Base-by-base conservation (phyloP, 2,113 vertebrate genomes). In the Pomatostomus ruficeps region DNA sequence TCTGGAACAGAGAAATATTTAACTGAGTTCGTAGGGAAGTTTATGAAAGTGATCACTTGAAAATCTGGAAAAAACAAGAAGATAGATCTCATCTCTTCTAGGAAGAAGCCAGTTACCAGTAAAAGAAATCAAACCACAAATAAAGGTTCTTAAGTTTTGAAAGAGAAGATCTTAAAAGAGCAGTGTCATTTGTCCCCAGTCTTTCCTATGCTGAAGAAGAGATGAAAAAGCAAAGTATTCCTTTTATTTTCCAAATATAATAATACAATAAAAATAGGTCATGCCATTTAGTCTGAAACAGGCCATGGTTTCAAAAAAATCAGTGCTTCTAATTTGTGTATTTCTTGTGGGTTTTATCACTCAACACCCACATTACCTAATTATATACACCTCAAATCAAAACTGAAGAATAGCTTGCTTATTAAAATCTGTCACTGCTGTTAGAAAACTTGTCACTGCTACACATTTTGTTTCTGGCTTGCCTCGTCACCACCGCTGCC, bases 331-430 rank as follows among this genome's bases (percentile, higher is more conserved):
- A 66, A 89, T 91, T 95, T 93, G 78, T 96, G 74, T 95, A 46
- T 94, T 96, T 95, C 93, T 79, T 85, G 89, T 91, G 89, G 85
- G 81, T 88, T 96, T 96, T 78, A 90, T 94, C 94, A 94, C 92
- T 94, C 80, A 77, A 46, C 79, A 2, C 95, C 95, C 72, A 96
- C 90, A 0, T 86, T 57, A 57, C 90, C 94, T 96, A 96, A 96
- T 95, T 96, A 95, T 91, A 94, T 46, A 79, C 78, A 94, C 89
- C 94, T 95, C 93, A 80, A 85, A 92, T 94, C 73, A 84, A 89
- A 95, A 76, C 81, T 76, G 72, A 35, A 88, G 94, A 89, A 85
- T 90, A 94, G 70, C 82, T 93, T 91, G 92, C 92, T 93, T 86
- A 96, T 95, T 94, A 93, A 88, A 84, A 84, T 68, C 88, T 96